A percentile compares a stretch with the other conserved stretches of the same genome.
phyloP scores from a whole-genome alignment of 2,888 invertebrate genomes.

The Ptycholaimellus sp. region DNA sequence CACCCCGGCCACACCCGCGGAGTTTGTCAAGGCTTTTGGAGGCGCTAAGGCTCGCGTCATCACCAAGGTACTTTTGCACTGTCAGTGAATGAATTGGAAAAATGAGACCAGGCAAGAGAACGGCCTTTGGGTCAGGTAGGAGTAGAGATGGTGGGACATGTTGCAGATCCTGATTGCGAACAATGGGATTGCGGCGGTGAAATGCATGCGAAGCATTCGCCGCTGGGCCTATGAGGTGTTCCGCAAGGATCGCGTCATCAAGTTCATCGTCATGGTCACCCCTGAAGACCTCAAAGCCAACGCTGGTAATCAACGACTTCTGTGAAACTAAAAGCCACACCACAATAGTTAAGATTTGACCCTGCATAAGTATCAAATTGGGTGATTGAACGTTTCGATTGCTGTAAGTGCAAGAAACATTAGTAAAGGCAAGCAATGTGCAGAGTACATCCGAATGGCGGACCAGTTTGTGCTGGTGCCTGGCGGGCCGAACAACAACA shows the following conservation, averaged over 20 bases:
- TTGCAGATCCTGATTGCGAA: conserved; percentile 71
- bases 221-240: conserved; percentile 98
- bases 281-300: conserved; percentile 73
- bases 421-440: conserved; percentile 28
- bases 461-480: conserved; percentile 94
- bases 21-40: background rate
- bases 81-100: background rate
- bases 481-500: conserved; percentile 92
- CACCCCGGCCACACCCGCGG: too few relatives aligned
- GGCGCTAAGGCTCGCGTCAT: background rate
- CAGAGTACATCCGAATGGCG: conserved; percentile 97
- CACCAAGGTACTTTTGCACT: background rate
- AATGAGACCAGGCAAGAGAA: too few relatives aligned
- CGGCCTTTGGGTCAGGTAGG: background rate
- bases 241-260: conserved; percentile 72
- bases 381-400: too few relatives aligned
- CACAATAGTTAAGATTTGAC: too few relatives aligned
- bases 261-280: conserved; percentile 94
- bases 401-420: too few relatives aligned
- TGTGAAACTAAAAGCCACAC: too few relatives aligned
- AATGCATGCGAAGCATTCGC: conserved; percentile 87
- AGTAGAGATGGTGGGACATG: too few relatives aligned
- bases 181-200: conserved; percentile 94
- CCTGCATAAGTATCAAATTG: too few relatives aligned
- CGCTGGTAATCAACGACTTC: too few relatives aligned